Base-by-base conservation (phyloP, 2,888 invertebrate species). In the Ditylenchus weischeri region DNA sequence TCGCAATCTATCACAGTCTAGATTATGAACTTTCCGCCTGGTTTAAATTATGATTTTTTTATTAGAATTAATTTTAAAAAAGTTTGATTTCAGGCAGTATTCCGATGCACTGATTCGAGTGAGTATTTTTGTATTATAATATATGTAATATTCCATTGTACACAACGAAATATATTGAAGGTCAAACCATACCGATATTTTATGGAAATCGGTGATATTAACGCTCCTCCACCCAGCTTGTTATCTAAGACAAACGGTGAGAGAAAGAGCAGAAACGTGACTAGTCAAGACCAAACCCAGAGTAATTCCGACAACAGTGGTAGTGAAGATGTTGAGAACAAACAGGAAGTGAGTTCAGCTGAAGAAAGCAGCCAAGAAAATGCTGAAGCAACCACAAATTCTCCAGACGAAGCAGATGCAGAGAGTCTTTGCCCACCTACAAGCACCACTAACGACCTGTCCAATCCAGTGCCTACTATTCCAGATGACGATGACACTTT, bases 161-260 rank as follows among this genome's bases (percentile, higher is more conserved):
- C 11, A 10, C n/a, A 23, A 54, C n/a, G 13, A 23, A 23, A 54
- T 54, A 21, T 43, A 15, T 59, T 74, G 59, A 43, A 78, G 75
- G 73, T 81, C 43, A 78, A 78, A 57, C 91, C 92, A 10, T 82
- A 82, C 69, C 73, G 76, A n/a, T 82, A 72, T 69, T 82, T 82
- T 73, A 69, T 68, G 57, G 79, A 80, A 65, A 75, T 95, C 0
- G 96, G 94, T 1, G 95, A 98, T 83, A 96, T 98, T 74, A 93
- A 96, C 86, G 93, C 94, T 1, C 95, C 95, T 11, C 54, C 54
- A 23, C n/a, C 54, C n/a, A 29, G 7, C 15, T 15, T 43, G 43
- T 13, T 43, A 2, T 43, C 43, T 15, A 43, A 43, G 43, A 15
- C 43, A 43, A 43, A 43, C 13, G 43, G 43, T 3, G 15, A 13